A percentile compares a stretch with the other conserved stretches of the same genome.
These are phyloP conservation scores for Setophaga petechia DNA, from an alignment of 2,113 vertebrate species.

Conservation along the genomic window DNA sequence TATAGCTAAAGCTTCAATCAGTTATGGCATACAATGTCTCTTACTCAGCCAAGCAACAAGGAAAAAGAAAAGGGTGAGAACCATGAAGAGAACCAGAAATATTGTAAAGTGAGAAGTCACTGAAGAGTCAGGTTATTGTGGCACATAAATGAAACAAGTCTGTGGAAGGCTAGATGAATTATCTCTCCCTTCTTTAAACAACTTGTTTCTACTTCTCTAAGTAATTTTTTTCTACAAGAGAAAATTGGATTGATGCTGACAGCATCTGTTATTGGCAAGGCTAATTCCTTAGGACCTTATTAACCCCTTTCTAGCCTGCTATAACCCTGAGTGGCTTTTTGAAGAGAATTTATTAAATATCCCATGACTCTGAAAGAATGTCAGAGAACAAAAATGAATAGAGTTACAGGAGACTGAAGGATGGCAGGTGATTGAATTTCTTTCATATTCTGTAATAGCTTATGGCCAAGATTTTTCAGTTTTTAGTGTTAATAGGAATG, in stretches of 20 bases:
- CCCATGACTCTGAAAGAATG: not conserved
- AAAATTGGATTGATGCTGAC: slow-evolving; percentile 13
- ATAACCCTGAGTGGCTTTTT: not conserved
- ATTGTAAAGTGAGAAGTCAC: not conserved
- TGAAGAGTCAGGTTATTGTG: not conserved
- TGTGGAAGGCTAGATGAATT: not conserved
- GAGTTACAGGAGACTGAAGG: not conserved
- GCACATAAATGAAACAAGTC: not conserved
- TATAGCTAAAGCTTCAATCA: not conserved
- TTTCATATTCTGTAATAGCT: not conserved
- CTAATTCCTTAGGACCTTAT: slow-evolving; percentile 8
- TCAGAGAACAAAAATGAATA: not conserved
- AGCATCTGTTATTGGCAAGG: not conserved
- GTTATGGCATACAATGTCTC: not conserved
- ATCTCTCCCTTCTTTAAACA: slow-evolving; percentile 7
- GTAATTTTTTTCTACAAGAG: not conserved
- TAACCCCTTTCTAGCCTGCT: not conserved
- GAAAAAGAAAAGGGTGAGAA: not conserved
- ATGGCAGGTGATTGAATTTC: not conserved
- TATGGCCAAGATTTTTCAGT: not conserved
- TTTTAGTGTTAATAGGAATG: not conserved
- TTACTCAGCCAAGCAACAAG: not conserved
- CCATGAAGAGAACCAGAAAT: not conserved
- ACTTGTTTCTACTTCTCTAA: not conserved
- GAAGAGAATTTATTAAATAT: not conserved